Evolutionary conservation across 2,888 invertebrate genomes (phyloP), one percentile per base, ranked within the genome.

Genomic region (Caradrina kadenii): DNA sequence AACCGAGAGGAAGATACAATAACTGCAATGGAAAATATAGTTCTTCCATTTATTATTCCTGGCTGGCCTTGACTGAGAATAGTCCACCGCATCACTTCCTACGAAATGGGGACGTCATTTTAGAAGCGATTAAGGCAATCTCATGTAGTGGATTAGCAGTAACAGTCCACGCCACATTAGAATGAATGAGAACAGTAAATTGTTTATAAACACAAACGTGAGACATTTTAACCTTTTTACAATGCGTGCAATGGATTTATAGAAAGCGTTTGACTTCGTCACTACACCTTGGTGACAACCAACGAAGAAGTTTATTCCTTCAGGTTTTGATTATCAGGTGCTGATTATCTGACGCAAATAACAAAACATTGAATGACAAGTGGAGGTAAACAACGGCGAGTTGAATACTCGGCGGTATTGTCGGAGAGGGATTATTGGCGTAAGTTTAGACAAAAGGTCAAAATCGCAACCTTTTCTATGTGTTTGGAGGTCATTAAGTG

Each of bases 21-120:
- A 52, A 77, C 49, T 74, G 74, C 74, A 78, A 56, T 78, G 59
- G 59, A 78, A 71, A 78, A 63, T 52, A 39, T 48, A 63, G 54
- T 50, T 54, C 72, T 45, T 78, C 54, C 59, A 58, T 71, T 63
- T 72, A 63, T 63, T 54, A 74, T 49, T 54, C 73, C 56, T 70
- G 54, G 49, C 63, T 71, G 77, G 58, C 73, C 78, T 74, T 77
- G 73, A 73, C 64, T 64, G 73, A 59, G 73, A 74, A 78, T 73
- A 72, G 74, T 59, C 56, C 39, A 56, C 73, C 62, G 74, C 73
- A 74, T 78, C 74, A 74, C 59, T 73, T 74, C 74, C 79, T 78
- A 73, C 22, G 73, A 64, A 52, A 50, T 35, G 62, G 76, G 48
- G 52, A 73, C 70, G 73, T 62, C 52, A 73, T 72, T 78, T 74